Base-by-base conservation (phyloP, 2,888 invertebrate species). In the Parascotia fuliginaria region DNA sequence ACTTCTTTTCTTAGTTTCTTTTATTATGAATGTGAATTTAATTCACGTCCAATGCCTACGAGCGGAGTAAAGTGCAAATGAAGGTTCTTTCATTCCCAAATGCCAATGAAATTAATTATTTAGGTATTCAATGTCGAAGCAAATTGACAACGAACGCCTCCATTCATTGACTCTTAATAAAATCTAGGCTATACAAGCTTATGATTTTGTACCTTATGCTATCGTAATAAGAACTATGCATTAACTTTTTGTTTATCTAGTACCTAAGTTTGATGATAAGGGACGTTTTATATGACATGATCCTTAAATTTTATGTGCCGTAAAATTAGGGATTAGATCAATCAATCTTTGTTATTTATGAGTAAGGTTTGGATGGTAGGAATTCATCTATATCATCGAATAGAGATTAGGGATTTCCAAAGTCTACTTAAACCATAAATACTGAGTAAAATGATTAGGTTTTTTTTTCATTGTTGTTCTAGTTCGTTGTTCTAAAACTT, bases 61-160 rank as follows among this genome's bases (percentile, higher is more conserved):
- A 27, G 44, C 42, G 34, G 55, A 52, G 42, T 63, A 64, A 70
- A 78, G 73, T 77, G 73, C 73, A 77, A 78, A 77, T 77, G 70
- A 69, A 55, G 55, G 65, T 69, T 73, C 71, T 70, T 77, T 75
- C 69, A 73, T 36, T 63, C 32, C 46, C 39, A 61, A 68, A 65
- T 61, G 53, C 55, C 71, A 75, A 73, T 73, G 53, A 73, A 76
- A 75, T 77, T 75, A 77, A 77, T 78, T 78, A 77, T 78, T 73
- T 77, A 73, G 64, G 65, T 69, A 65, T 75, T 73, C 75, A 63
- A 69, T 56, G 60, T 60, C 57, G 63, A 52, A 54, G 60, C 57
- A 63, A 70, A 73, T 75, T 69, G 72, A 55, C 63, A 62, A 56
- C 60, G 69, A 70, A 52, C 49, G 55, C 48, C 51, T 43, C 56